Evolutionary conservation across 2,113 vertebrate genomes (phyloP).

Genomic region (Engystomops pustulosus): DNA sequence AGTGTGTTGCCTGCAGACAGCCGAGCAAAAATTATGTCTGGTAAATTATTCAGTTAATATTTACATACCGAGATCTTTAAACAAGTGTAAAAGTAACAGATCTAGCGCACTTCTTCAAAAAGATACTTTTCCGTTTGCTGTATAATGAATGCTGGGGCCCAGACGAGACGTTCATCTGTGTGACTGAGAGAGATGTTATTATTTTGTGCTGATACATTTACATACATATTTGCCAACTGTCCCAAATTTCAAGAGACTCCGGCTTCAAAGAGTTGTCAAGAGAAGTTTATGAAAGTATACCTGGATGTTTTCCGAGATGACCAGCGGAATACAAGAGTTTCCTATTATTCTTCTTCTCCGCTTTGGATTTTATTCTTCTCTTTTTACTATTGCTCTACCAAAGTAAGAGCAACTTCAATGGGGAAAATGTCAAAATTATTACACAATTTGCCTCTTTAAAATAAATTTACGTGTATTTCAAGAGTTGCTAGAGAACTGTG

Average conservation of each 20-base stretch:
- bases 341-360: not conserved
- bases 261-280: not conserved
- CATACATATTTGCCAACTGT: not conserved
- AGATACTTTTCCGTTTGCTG: conserved; percentile 15
- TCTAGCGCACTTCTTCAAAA: conserved; percentile 36
- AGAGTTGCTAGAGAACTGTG: no score
- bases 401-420: no score
- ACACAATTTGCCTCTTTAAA: no score
- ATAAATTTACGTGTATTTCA: no score
- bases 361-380: no score
- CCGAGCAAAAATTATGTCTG: conserved; percentile 54
- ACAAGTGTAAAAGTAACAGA: conserved; percentile 56
- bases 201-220: conserved; percentile 11
- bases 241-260: not conserved
- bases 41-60: conserved; percentile 60
- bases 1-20: conserved; percentile 55
- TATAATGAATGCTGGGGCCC: not conserved
- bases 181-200: conserved; percentile 21
- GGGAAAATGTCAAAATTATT: no score
- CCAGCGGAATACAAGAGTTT: not conserved
- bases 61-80: conserved; percentile 58
- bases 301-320: not conserved
- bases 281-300: not conserved
- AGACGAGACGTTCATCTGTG: not conserved
- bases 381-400: no score